Evolutionary conservation across 2,888 invertebrate species (phyloP).

Genomic region (Ethmia dodecea): DNA sequence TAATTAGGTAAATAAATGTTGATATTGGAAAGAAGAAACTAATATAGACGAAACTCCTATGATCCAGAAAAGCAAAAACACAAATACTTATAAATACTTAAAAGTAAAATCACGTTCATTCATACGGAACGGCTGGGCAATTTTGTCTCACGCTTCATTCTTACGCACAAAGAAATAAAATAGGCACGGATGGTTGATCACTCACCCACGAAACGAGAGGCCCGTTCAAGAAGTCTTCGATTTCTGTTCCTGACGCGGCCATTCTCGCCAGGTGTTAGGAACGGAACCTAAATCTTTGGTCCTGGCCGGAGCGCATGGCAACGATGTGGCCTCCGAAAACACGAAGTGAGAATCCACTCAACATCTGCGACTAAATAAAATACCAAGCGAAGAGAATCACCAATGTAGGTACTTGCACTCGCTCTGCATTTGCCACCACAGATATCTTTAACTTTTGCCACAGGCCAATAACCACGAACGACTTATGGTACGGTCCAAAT

Average conservation of each 20-base stretch:
- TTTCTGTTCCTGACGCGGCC: constrained; percentile 83
- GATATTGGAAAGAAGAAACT: not conserved
- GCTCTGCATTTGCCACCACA: not conserved
- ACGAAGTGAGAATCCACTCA: constrained; percentile 37
- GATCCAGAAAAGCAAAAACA: too few relatives aligned
- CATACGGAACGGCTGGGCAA: constrained; percentile 42
- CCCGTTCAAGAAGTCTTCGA: constrained; percentile 90
- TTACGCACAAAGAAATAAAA: constrained; percentile 45
- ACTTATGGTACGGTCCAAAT: too few relatives aligned
- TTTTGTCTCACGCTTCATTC: constrained; percentile 53
- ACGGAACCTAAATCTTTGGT: constrained; percentile 46
- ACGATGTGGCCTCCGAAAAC: constrained; percentile 36
- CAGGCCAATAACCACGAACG: not conserved
- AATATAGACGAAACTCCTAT: too few relatives aligned
- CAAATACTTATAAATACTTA: too few relatives aligned
- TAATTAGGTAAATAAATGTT: too few relatives aligned
- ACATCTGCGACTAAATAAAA: constrained; percentile 52
- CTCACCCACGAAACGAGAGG: constrained; percentile 92
- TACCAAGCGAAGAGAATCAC: constrained; percentile 5
- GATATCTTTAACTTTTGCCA: not conserved
- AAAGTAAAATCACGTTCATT: constrained; percentile 30
- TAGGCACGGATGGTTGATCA: constrained; percentile 60
- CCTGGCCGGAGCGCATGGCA: constrained; percentile 53
- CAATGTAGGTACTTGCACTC: not conserved
- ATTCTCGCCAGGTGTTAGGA: constrained; percentile 66